These are phyloP conservation scores for Formica exsecta DNA, from an alignment of 1,140 invertebrate genomes.

Conservation along the genomic window DNA sequence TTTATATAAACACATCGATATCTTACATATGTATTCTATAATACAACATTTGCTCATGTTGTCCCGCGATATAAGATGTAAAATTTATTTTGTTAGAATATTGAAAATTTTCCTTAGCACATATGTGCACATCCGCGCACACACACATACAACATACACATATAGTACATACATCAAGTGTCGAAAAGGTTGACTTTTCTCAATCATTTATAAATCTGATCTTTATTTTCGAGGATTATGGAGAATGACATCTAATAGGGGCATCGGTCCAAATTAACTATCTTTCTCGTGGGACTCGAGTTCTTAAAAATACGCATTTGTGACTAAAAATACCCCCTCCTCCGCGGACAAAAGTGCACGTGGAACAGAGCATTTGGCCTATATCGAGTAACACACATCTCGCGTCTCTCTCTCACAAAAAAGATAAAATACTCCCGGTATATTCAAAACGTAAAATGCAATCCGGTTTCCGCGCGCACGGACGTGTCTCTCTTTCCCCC, in stretches of 20 bases:
- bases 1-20: background rate
- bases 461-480: conserved; percentile 47
- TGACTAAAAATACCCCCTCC: conserved; percentile 41
- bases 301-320: conserved; percentile 54
- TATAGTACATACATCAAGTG: too few relatives aligned
- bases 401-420: conserved; percentile 25
- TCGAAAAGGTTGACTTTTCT: background rate
- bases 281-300: background rate
- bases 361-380: background rate
- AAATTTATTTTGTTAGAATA: background rate
- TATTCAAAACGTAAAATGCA: conserved; percentile 44
- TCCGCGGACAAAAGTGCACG: conserved; percentile 28
- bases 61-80: background rate
- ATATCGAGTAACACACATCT: conserved; percentile 51
- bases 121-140: too few relatives aligned
- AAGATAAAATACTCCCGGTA: conserved; percentile 23
- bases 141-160: too few relatives aligned
- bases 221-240: conserved; percentile 22
- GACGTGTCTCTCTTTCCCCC: background rate
- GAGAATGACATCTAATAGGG: conserved; percentile 29
- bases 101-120: too few relatives aligned
- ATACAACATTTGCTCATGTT: background rate
- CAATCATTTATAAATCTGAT: background rate
- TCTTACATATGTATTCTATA: background rate
- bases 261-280: conserved; percentile 27